Base-by-base conservation (phyloP, 1,140 invertebrate species). In the Calephelis virginiensis region DNA sequence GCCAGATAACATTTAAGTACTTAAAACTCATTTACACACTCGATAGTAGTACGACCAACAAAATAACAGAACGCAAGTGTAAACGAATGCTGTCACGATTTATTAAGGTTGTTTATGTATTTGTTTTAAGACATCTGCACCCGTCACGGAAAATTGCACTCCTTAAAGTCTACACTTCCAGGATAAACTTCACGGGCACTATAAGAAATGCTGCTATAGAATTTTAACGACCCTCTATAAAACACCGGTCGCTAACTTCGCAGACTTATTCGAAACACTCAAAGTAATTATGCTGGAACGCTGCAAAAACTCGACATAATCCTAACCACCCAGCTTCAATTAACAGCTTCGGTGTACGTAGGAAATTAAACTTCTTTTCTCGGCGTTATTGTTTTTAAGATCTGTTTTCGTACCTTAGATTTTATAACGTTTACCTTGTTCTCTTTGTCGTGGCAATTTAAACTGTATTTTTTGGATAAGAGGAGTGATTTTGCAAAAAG, bases 321-420 rank as follows among this genome's bases (percentile, higher is more conserved):
- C 77, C 70, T 65, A 72, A 71, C 70, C 70, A 64, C 72, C 70
- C 68, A 73, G 64, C 70, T 73, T 73, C 73, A 78, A 78, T 78
- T 76, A 78, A 76, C 72, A 75, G 69, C 68, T 71, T 64, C 60
- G 61, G 66, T 66, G 61, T 74, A 66, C 74, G 81, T 74, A 76
- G 78, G 75, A 83, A 81, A 81, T 80, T 81, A 80, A 77, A 72
- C 73, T 70, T 63, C 72, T 78, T 73, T 78, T 69, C 71, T 71
- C 61, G 67, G 70, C 66, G 63, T 64, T 71, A 70, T 49, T 65
- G 69, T 69, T 71, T 78, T 72, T 72, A 71, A 72, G 67, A 71
- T 64, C 65, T 67, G 74, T 74, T 81, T 76, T 80, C 75, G 66
- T 77, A 68, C 72, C 63, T 65, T 46, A 49, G 61, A 60, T 64